phyloP scores from a whole-genome alignment of 2,113 vertebrate genomes.

The Leucosticte australis region DNA sequence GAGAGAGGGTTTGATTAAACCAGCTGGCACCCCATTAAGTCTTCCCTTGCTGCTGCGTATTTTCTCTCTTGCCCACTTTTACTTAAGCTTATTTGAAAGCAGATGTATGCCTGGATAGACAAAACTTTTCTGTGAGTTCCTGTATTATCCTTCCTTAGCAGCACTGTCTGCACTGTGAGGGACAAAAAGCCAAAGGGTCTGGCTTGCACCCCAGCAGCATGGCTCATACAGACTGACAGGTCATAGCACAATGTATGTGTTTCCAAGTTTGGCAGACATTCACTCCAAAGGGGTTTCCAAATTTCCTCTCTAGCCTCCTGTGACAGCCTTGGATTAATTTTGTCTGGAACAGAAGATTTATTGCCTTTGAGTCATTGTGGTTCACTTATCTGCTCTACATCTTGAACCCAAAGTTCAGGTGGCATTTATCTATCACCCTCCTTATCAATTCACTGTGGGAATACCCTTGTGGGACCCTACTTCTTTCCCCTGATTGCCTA shows the following conservation, averaged over 20 bases:
- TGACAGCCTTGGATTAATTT: constrained; percentile 51
- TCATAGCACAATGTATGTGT: not conserved
- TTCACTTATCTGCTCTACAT: constrained; percentile 32
- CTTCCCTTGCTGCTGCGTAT: not conserved
- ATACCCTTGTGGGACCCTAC: not conserved
- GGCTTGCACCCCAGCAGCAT: not conserved
- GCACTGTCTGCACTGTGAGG: not conserved
- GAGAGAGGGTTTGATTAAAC: not conserved
- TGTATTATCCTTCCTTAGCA: not conserved
- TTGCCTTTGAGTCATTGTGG: constrained; percentile 7
- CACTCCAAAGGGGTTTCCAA: constrained; percentile 30
- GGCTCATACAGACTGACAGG: not conserved
- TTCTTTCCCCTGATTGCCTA: not conserved
- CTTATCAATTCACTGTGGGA: constrained; percentile 1
- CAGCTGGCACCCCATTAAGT: not conserved
- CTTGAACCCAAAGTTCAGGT: constrained; percentile 19
- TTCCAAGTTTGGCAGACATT: constrained; percentile 24
- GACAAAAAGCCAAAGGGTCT: not conserved
- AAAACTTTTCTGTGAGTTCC: not conserved
- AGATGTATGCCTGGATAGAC: not conserved
- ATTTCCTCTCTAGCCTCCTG: constrained; percentile 30
- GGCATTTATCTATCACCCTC: not conserved
- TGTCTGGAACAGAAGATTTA: constrained; percentile 38
- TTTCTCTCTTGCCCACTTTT: not conserved
- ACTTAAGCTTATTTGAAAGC: not conserved